Evolutionary conservation across 2,888 invertebrate genomes (phyloP), one percentile per base, ranked within the genome.

Genomic region (Junonia oenone): DNA sequence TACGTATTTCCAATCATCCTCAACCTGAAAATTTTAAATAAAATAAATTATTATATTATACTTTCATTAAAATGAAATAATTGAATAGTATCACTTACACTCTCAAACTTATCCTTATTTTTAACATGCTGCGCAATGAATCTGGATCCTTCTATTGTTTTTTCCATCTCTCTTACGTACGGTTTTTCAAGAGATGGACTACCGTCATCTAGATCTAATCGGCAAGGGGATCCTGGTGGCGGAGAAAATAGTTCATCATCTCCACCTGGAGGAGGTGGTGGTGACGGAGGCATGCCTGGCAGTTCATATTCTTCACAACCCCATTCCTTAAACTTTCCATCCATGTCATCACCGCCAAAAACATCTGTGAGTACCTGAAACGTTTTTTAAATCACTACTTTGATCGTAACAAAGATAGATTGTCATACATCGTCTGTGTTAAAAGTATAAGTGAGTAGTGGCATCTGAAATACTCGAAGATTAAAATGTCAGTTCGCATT

Each of bases 1-100:
- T 58, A 99, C 98, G 91, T 98, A 99, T 84, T 98, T 98, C 99
- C 99, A 99, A 90, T 99, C 99, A 89, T 98, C 98, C 84, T 96
- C 96, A 73, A 97, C 96, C 97, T 97, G 87, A 1, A 83, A 76
- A 55, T 51, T 11, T 15, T 31, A 31, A 51, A 26, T 13, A 45
- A 33, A 38, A 27, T 13, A 38, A 45, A 43, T 8, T 43, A 22
- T 2, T 13, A 6, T 26, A n/a, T 2, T 37, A 33, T n/a, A 33
- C n/a, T 38, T 22, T 26, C n/a, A n/a, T n/a, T n/a, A 45, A 35
- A 31, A 46, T 19, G 11, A 33, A 47, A 45, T 15, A 13, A 31
- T 17, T 1, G 29, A 45, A n/a, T 43, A 9, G 6, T 45, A 40
- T 52, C 76, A 94, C 96, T 95, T 91, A 97, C 97, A 86, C 95